Evolutionary conservation across 2,888 invertebrate species (phyloP).

Genomic region (Autographa pulchrina): DNA sequence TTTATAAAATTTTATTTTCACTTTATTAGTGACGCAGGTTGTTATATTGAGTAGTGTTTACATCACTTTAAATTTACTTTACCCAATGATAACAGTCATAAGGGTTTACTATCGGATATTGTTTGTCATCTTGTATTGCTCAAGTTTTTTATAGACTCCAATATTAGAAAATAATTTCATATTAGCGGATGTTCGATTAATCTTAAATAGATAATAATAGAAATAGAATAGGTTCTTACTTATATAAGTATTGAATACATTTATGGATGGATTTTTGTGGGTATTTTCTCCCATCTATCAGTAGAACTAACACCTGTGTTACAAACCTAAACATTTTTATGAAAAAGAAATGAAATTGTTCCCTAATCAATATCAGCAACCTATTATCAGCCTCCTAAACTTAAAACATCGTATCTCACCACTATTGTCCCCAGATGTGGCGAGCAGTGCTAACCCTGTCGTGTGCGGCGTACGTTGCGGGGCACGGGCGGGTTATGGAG

Average conservation of each 20-base stretch:
- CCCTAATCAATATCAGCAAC: too few relatives aligned
- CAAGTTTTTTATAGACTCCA: background rate
- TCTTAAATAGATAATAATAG: background rate
- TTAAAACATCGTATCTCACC: too few relatives aligned
- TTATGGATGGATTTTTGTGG: too few relatives aligned
- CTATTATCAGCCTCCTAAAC: too few relatives aligned
- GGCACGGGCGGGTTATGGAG: constrained; percentile 93
- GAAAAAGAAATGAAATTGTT: too few relatives aligned
- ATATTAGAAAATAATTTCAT: background rate
- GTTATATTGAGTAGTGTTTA: background rate
- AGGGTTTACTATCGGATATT: constrained; percentile 17
- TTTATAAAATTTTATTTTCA: too few relatives aligned
- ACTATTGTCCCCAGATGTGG: constrained; percentile 69
- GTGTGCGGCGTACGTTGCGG: constrained; percentile 72
- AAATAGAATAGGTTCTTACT: background rate
- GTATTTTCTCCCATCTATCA: too few relatives aligned
- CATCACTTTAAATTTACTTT: constrained; percentile 12
- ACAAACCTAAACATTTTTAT: too few relatives aligned
- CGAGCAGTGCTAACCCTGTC: constrained; percentile 58
- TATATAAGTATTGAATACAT: too few relatives aligned
- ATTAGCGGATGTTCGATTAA: background rate
- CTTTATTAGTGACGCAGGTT: too few relatives aligned
- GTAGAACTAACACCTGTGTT: too few relatives aligned
- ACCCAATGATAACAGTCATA: constrained; percentile 10
- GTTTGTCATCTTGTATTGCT: constrained; percentile 11